Percentiles rank a stretch among this genome's conserved stretches.
These are phyloP conservation scores for Hippocampus guttulatus DNA, from an alignment of 2,113 vertebrate species.

Conservation along the genomic window DNA sequence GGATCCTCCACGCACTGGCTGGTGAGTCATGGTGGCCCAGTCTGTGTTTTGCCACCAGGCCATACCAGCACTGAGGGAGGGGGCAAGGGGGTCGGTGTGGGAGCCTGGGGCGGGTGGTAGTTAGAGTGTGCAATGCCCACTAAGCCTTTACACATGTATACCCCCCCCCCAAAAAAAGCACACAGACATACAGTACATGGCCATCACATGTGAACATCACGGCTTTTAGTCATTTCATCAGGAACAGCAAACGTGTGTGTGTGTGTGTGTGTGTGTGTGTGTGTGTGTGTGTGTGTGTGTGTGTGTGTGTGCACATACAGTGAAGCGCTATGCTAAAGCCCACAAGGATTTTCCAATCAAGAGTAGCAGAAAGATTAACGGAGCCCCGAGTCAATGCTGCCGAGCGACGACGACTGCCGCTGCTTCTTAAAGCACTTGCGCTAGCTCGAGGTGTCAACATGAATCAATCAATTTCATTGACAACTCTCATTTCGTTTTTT, in stretches of 20 bases:
- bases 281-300: slow-evolving; percentile 7
- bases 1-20: background rate
- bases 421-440: background rate
- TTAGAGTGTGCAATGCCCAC: background rate
- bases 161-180: background rate
- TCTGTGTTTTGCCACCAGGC: background rate
- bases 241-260: background rate
- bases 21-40: background rate
- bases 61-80: background rate
- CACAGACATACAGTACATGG: background rate
- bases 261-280: background rate
- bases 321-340: slow-evolving; percentile 49
- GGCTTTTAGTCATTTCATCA: background rate
- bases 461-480: too few species aligned
- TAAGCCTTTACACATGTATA: background rate
- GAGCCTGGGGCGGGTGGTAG: background rate
- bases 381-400: slow-evolving; percentile 1
- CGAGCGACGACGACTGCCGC: background rate
- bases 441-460: too few species aligned
- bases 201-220: background rate
- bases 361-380: slow-evolving; percentile 62
- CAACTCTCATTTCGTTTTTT: too few species aligned
- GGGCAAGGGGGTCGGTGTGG: background rate
- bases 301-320: slow-evolving; percentile 5
- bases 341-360: slow-evolving; percentile 67